Evolutionary conservation across 2,888 invertebrate species (phyloP).

Genomic region (Tubiluchus corallicola): DNA sequence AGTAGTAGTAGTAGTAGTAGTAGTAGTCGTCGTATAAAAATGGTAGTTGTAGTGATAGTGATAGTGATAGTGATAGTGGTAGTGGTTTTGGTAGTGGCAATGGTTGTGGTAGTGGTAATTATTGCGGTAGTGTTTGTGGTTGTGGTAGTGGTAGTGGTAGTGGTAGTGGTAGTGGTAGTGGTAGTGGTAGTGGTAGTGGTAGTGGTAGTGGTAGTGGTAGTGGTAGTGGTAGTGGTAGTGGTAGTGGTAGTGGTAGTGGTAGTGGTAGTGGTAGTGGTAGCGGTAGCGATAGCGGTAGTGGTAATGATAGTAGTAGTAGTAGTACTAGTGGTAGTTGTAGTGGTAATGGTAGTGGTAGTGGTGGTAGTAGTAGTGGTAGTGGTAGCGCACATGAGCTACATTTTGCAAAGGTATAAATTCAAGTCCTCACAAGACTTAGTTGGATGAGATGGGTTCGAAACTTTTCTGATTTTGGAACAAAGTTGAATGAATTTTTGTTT

Average conservation of each 20-base stretch:
- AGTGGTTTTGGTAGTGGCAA: no score
- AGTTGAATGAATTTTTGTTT: no score
- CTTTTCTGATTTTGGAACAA: no score
- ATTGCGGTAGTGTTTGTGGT: no score
- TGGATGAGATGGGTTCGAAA: no score
- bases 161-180: constrained; percentile 7
- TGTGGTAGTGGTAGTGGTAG: constrained; percentile 6
- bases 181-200: constrained; percentile 5
- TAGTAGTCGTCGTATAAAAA: no score
- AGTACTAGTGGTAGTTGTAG: constrained; percentile 8
- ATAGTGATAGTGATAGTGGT: background rate
- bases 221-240: constrained; percentile 7
- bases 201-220: constrained; percentile 6
- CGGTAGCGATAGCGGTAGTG: background rate
- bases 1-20: background rate
- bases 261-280: constrained; percentile 5
- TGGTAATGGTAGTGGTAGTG: no score
- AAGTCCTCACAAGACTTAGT: no score
- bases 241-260: constrained; percentile 2
- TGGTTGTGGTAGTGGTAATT: constrained; percentile 5
- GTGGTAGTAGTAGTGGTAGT: no score
- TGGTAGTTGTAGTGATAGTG: background rate
- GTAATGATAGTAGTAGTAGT: constrained; percentile 6
- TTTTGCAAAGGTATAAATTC: no score
- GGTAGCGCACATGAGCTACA: no score